Evolutionary conservation across 2,888 invertebrate genomes (phyloP), one percentile per base, ranked within the genome.

Genomic region (Mystacides longicornis): DNA sequence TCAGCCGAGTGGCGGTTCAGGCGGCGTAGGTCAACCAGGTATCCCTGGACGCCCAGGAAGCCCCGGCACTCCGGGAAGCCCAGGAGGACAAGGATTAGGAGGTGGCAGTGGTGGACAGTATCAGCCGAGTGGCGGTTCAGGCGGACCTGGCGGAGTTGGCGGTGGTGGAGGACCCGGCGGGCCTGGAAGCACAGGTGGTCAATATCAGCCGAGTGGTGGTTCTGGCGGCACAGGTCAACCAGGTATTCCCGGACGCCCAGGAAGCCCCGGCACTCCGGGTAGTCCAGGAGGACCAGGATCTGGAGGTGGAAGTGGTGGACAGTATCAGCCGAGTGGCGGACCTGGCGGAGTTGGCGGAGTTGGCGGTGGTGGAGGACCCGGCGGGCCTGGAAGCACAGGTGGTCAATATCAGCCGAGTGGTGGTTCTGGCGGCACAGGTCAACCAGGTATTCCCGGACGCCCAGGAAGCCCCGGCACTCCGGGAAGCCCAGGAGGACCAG

Each of bases 401-500:
- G 33, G 56, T 23, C 54, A 49, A 23, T 61, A 61, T 21, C 54
- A 49, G 2, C 63, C 64, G 27, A 59, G 56, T 18, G 64, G 67
- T n/a, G 23, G 22, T 11, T 23, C 48, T 22, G 48, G 48, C 16
- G 23, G 48, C 14, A 16, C 33, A 49, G 49, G 48, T 9, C 3
- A n/a, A 48, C 48, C 48, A 5, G 23, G 48, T n/a, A 21, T 65
- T 16, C 73, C 72, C 33, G 65, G 63, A 23, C 57, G 58, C 14
- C 66, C 66, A 31, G 67, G 66, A 33, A 63, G 67, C 2, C 71
- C 71, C 33, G 69, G 69, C 1, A 60, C 66, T 20, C 45, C 45
- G 7, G 52, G 51, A 2, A 14, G 31, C n/a, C 56, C 62, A 11
- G 58, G 59, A 23, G n/a, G 22, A 43, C 62, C 61, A 37, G 37